Evolutionary conservation across 2,888 invertebrate species (phyloP), one percentile per base, ranked within the genome.

Genomic region (Idaea straminata): DNA sequence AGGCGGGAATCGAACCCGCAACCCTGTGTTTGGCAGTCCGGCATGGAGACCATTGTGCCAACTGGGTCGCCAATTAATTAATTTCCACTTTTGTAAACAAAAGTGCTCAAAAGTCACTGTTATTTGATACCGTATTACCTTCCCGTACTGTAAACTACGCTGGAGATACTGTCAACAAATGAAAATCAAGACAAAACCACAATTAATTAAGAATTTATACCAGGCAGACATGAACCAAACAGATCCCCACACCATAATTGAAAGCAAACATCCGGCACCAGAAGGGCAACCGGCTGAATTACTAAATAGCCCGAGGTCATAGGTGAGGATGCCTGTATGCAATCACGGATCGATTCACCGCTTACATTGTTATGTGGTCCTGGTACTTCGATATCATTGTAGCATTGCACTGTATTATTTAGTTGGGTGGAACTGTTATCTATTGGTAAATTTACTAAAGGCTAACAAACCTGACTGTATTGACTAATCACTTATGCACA

Each of bases 211-310:
- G 47, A 47, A 47, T 47, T 47, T 4, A 13, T 47, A 47, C 47
- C 47, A 47, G 47, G 47, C 47, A 13, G 13, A 13, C 47, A 47
- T 47, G 47, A 47, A 47, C 47, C 7, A 47, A 7, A 47, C 10
- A 47, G 47, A 47, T 7, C 7, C 47, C 13, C 13, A 13, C 36
- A 10, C 47, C 13, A 13, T 80, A 79, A 80, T 80, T 78, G 79
- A 80, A 80, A 75, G 74, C 78, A 78, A 80, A 80, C 80, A 79
- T 58, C 67, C 47, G 47, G 47, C 47, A 47, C 47, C 71, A 78
- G 75, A 77, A 74, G 77, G 73, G 74, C 70, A 47, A 47, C 64
- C 67, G 68, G 68, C 65, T 77, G 77, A 79, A 79, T 77, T 77
- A 74, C 76, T 80, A 75, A 79, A 76, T 72, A 76, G 72, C 72